A percentile compares a stretch with the other conserved stretches of the same genome.
Evolutionary conservation across 64 coral and sea anemone species (phyloP).

Genomic region (Catalaphyllia jardinei): DNA sequence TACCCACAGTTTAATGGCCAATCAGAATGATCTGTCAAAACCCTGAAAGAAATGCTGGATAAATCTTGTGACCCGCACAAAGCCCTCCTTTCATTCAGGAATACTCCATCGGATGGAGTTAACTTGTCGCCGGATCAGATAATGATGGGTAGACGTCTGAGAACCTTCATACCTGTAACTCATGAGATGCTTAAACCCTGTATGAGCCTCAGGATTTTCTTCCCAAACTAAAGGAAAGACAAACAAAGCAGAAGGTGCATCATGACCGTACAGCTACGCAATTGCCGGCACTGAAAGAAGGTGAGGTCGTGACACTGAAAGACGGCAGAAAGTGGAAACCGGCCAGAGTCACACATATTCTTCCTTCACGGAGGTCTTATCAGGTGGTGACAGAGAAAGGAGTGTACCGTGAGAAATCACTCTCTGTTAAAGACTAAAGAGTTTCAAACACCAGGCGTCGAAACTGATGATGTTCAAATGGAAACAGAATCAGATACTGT

Average conservation of each 20-base stretch:
- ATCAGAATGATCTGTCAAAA: too few species aligned
- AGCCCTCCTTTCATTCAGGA: neutral
- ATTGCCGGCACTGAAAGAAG: neutral
- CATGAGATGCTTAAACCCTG: slow-evolving; percentile 21
- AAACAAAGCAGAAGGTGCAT: slow-evolving; percentile 48
- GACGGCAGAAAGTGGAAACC: slow-evolving; percentile 36
- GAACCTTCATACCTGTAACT: slow-evolving; percentile 47
- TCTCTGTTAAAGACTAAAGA: too few species aligned
- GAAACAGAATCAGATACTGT: too few species aligned
- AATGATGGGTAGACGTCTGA: slow-evolving; percentile 36
- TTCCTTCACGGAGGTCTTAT: neutral
- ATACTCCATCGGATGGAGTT: slow-evolving; percentile 46
- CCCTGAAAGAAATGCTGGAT: too few species aligned
- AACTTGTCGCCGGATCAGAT: slow-evolving; percentile 45
- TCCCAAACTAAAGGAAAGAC: slow-evolving; percentile 44
- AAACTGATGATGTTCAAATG: too few species aligned
- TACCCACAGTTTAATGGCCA: neutral
- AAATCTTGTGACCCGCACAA: too few species aligned
- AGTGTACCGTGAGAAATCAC: too few species aligned
- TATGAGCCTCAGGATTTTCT: slow-evolving; percentile 44
- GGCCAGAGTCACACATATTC: neutral
- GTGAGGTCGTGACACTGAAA: too few species aligned
- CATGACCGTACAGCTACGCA: slow-evolving; percentile 27
- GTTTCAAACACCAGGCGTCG: too few species aligned
- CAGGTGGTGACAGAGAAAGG: neutral